Evolutionary conservation across 2,797 vertebrate species (phyloP).

Genomic region (Siniperca obscura): DNA sequence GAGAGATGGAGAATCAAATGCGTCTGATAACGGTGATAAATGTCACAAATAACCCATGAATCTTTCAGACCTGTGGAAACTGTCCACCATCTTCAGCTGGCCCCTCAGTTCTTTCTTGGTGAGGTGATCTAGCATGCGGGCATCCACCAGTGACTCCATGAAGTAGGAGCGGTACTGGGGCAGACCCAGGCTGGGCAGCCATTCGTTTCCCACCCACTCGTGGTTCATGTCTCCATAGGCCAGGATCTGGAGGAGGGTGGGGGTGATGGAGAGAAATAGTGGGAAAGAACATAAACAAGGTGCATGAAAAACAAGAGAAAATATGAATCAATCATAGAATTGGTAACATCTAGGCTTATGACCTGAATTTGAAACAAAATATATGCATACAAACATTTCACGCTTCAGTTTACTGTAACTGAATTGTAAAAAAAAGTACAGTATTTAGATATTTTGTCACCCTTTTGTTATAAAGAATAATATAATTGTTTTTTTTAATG

Average conservation of each 20-base stretch:
- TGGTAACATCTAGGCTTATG: not conserved
- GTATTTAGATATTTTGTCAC: not conserved
- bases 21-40: not conserved
- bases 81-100: constrained; percentile 99
- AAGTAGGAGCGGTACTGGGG: constrained; percentile 98
- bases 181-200: constrained; percentile 97
- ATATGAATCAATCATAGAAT: not conserved
- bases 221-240: constrained; percentile 99
- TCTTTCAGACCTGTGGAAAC: constrained; percentile 91
- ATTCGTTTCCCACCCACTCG: constrained; percentile 99
- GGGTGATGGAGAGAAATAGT: not conserved
- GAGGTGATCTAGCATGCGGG: constrained; percentile 97
- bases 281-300: not conserved
- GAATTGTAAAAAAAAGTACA: not conserved
- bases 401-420: not conserved
- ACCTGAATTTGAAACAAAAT: not conserved
- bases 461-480: not conserved
- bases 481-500: not conserved
- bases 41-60: not conserved
- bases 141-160: constrained; percentile 98
- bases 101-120: constrained; percentile 98
- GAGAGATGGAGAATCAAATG: not conserved
- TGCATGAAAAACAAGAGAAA: not conserved
- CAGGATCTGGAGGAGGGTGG: constrained; percentile 86
- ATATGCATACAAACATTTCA: not conserved